Evolutionary conservation across 2,888 invertebrate genomes (phyloP).

Genomic region (Aspidiotus rigidus): DNA sequence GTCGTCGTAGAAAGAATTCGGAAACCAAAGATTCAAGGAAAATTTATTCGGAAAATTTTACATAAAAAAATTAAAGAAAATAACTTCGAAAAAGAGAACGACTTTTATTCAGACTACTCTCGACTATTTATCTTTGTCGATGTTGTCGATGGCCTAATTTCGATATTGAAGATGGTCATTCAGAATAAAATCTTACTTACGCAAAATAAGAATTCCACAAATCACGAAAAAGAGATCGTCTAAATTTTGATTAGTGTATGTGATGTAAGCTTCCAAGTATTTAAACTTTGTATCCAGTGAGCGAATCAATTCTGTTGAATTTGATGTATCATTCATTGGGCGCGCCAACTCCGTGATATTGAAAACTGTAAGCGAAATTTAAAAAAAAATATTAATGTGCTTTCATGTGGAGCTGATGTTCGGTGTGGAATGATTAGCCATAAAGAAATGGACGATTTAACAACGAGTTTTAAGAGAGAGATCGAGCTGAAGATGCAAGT

Average conservation of each 20-base stretch:
- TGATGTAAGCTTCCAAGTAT: slow-evolving; percentile 24
- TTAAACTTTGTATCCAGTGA: too few relatives aligned
- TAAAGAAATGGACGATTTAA: too few relatives aligned
- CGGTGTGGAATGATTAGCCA: too few relatives aligned
- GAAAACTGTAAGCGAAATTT: too few relatives aligned
- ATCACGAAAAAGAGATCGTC: slow-evolving; percentile 41
- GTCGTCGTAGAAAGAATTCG: background rate
- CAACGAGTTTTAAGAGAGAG: too few relatives aligned
- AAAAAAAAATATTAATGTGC: too few relatives aligned
- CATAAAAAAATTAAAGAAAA: background rate
- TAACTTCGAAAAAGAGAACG: background rate
- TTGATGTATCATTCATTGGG: too few relatives aligned
- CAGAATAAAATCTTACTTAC: slow-evolving; percentile 39
- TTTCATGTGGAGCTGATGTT: too few relatives aligned
- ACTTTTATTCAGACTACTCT: background rate
- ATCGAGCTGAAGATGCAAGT: too few relatives aligned
- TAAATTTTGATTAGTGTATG: slow-evolving; percentile 38
- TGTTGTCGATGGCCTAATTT: slow-evolving; percentile 1
- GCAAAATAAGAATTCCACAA: slow-evolving; percentile 41
- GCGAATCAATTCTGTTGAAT: too few relatives aligned
- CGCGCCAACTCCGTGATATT: too few relatives aligned
- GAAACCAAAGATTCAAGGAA: background rate
- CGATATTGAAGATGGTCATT: slow-evolving; percentile 12
- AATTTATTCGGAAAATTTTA: background rate
- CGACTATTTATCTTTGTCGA: too few relatives aligned